Base-by-base conservation (phyloP, 2,113 vertebrate genomes). In the Passer montanus region DNA sequence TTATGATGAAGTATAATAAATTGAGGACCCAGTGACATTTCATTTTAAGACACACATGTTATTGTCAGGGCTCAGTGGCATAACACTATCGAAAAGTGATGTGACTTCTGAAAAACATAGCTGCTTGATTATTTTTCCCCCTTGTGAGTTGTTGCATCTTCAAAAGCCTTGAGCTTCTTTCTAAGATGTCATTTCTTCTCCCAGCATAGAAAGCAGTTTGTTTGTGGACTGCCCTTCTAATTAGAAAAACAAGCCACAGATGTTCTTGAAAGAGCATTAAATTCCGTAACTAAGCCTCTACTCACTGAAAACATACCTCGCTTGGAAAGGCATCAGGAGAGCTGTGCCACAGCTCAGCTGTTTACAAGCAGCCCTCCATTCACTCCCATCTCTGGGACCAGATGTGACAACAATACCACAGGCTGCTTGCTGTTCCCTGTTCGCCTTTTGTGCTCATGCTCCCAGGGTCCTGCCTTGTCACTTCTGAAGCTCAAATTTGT, bases 11-110 rank as follows among this genome's bases (percentile, higher is more conserved):
- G 46, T 80, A 58, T 84, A 85, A 62, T 79, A 92, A 94, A 95
- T 62, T 75, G 95, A 96, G 94, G 74, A 85, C 35, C 5, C 52
- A 56, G 69, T 72, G 69, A 93, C 73, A 47, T 84, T 93, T 95
- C 89, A 94, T 94, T 97, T 97, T 96, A 92, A 87, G 82, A 66
- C 87, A 63, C 68, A 87, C 52, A 52, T 81, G 15, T 88, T 96
- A 85, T 64, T 70, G 69, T 88, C 74, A 50, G 43, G 69, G 35
- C 68, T 90, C 60, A 56, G 55, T 82, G 59, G 67, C 11, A 85
- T 7, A 35, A 89, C 80, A 60, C 59, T 91, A 74, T 49, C 31
- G 4, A 67, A 91, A 91, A 77, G 44, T 72, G 77, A 89, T 85
- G 72, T 77, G 84, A 58, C 49, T 76, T 95, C 82, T 67, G 47